These are phyloP conservation scores for Cancer borealis DNA, from an alignment of 2,888 invertebrate genomes.

Conservation along the genomic window DNA sequence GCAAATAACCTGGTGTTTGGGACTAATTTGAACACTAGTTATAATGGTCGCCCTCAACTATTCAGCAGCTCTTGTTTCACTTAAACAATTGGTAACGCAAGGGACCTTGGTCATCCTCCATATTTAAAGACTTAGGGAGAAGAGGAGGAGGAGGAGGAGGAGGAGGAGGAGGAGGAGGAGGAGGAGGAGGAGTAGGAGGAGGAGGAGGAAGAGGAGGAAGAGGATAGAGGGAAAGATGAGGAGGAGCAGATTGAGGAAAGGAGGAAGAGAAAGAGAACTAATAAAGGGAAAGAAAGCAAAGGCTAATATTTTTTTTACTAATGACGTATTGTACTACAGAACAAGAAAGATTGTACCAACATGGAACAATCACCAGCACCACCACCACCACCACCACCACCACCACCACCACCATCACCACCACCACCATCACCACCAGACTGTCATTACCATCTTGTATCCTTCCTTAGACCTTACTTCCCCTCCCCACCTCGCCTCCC, in stretches of 20 bases:
- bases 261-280: background rate
- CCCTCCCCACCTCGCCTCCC: background rate
- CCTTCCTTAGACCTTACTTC: background rate
- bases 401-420: slow-evolving; percentile 3
- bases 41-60: slow-evolving; percentile 34
- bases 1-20: slow-evolving; percentile 15
- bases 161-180: background rate
- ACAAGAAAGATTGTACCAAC: background rate
- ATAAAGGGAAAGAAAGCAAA: background rate
- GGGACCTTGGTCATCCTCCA: slow-evolving; percentile 45
- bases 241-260: background rate
- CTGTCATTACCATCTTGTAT: background rate
- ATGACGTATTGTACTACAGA: background rate
- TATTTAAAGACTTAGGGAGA: slow-evolving; percentile 4
- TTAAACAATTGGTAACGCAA: slow-evolving; percentile 47
- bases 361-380: background rate
- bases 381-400: background rate
- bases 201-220: background rate
- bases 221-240: background rate
- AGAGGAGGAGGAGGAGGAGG: background rate
- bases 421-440: background rate
- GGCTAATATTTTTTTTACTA: background rate
- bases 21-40: slow-evolving; percentile 26
- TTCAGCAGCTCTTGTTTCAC: slow-evolving; percentile 38
- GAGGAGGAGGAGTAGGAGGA: background rate